Evolutionary conservation across 2,888 invertebrate species (phyloP), one percentile per base, ranked within the genome.

Genomic region (Metopia argyrocephala): DNA sequence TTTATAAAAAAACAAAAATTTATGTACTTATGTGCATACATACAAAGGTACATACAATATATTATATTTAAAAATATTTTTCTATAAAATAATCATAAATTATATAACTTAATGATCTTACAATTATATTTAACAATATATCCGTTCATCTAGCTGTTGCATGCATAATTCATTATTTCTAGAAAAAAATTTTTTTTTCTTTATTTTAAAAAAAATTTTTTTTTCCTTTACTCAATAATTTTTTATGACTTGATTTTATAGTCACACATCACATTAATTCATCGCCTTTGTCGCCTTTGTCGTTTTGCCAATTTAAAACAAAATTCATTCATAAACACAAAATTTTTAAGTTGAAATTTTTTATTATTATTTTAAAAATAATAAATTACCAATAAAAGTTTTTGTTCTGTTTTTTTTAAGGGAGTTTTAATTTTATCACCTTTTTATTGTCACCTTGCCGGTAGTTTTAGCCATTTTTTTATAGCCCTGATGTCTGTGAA

Each of bases 381-480:
- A 38, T 38, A 38, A 38, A 38, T 38, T 12, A 15, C 38, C 38
- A 9, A 15, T 38, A 38, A 38, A 38, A 28, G n/a, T 56, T 56
- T 56, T 7, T 56, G 25, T 27, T 56, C 3, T 7, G 25, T 15
- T 7, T 2, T 15, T 66, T 59, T 61, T 61, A 38, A 56, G 18
- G 45, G 9, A 20, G 71, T 68, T 80, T 76, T 76, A 69, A 76
- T 76, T 80, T 73, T 76, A 76, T 73, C 80, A 73, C 76, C 73
- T 59, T 52, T 68, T 54, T 38, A 31, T 62, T 23, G 48, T 23
- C n/a, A n/a, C n/a, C n/a, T n/a, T 6, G n/a, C 12, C 20, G 54
- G 9, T 9, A 20, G 38, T 48, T 21, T 28, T 18, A 27, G 23
- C n/a, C 18, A 61, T 23, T 56, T 23, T n/a, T 25, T 27, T 5